Evolutionary conservation across 2,113 vertebrate species (phyloP).

Genomic region (Sula dactylatra): DNA sequence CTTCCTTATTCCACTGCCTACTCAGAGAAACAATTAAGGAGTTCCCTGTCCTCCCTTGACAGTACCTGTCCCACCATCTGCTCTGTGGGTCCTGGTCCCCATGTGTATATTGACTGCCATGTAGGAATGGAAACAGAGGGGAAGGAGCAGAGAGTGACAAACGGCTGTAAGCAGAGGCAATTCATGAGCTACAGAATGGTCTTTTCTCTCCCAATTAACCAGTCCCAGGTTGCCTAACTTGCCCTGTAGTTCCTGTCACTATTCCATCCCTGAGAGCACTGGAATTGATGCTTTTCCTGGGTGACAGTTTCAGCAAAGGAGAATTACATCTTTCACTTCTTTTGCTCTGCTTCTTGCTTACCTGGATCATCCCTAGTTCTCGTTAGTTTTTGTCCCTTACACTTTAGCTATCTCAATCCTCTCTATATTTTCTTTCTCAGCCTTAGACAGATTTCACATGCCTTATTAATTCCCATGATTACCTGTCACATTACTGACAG

Average conservation of each 20-base stretch:
- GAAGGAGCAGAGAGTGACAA: neutral
- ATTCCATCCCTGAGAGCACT: neutral
- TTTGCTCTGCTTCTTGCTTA: neutral
- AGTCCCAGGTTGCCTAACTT: neutral
- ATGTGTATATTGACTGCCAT: accelerated
- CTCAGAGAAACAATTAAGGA: neutral
- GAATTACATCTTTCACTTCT: neutral
- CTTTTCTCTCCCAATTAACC: neutral
- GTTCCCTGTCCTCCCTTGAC: neutral
- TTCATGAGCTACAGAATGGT: neutral
- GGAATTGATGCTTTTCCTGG: neutral
- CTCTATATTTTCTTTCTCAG: neutral
- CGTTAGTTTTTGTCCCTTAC: neutral
- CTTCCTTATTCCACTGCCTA: neutral
- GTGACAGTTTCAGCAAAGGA: neutral
- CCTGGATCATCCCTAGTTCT: neutral
- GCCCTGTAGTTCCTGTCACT: neutral
- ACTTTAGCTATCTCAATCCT: neutral
- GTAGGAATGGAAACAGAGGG: neutral
- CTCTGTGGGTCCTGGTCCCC: neutral
- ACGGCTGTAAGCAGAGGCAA: neutral
- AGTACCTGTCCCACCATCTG: neutral
- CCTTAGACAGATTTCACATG: neutral
- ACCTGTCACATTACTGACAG: neutral
- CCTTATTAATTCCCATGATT: neutral